Conservation (phyloP, 2,113 vertebrate species). For the Paracanthobrama guichenoti region DNA sequence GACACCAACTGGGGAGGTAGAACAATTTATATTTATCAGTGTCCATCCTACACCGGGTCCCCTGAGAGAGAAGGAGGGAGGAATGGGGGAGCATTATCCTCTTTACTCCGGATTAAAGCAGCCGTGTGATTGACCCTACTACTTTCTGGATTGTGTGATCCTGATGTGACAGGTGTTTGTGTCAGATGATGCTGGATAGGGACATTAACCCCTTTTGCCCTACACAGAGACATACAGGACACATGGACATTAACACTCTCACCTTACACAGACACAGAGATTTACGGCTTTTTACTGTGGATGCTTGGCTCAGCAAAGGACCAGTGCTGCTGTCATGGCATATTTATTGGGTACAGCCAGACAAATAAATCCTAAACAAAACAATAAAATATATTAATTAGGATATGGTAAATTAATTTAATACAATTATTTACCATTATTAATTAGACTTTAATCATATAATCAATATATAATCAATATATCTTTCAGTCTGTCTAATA, state of each 20-base stretch:
- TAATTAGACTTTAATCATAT: background rate
- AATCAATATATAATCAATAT: background rate
- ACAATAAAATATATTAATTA: background rate
- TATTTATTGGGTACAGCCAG: background rate
- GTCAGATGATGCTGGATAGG: constrained; percentile 18
- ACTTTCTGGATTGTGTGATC: constrained; percentile 31
- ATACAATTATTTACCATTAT: background rate
- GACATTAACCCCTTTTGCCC: constrained; percentile 12
- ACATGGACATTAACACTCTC: constrained; percentile 18
- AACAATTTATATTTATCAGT: constrained; percentile 34
- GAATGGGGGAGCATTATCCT: constrained; percentile 23
- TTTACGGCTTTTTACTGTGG: background rate
- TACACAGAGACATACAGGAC: constrained; percentile 18
- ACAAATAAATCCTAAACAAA: background rate
- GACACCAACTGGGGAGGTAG: background rate
- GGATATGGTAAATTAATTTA: background rate
- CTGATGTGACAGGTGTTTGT: constrained; percentile 30
- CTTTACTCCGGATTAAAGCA: constrained; percentile 27
- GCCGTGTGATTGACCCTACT: constrained; percentile 24
- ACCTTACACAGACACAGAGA: constrained; percentile 25
- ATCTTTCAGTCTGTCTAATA: background rate
- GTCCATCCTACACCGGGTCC: background rate
- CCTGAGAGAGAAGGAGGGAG: background rate
- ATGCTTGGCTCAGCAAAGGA: background rate
- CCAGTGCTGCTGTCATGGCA: background rate